phyloP scores from a whole-genome alignment of 23 tunicate genomes.

The Styela plicata region DNA sequence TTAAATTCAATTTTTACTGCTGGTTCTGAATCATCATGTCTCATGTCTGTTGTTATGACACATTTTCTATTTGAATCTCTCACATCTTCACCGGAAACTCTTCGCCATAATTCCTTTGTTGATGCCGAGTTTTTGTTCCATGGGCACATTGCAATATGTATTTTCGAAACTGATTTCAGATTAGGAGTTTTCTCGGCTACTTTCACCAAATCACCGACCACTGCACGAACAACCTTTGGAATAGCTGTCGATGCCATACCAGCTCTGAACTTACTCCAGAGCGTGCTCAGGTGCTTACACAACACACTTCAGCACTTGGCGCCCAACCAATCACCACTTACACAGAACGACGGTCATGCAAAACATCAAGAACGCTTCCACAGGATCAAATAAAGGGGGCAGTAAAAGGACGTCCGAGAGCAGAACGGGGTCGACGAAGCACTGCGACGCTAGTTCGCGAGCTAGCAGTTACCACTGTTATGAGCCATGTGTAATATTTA shows the following conservation, averaged over 20 bases:
- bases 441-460: no score
- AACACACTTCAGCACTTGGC: no score
- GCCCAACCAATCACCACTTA: no score
- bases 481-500: no score
- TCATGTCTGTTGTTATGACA: slow-evolving; percentile 10
- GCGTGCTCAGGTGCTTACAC: no score
- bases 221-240: slow-evolving; percentile 8
- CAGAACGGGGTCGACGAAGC: no score
- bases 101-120: slow-evolving; percentile 18
- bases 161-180: slow-evolving; percentile 13
- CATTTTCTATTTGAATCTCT: slow-evolving; percentile 29
- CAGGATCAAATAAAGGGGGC: no score
- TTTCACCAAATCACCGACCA: slow-evolving; percentile 20
- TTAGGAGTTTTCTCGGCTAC: slow-evolving; percentile 15
- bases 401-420: no score
- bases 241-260: background rate
- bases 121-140: slow-evolving; percentile 13
- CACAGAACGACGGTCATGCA: no score
- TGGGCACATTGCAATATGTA: slow-evolving; percentile 20
- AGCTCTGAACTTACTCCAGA: background rate
- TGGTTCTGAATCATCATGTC: slow-evolving; percentile 25
- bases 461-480: no score
- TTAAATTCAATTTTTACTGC: slow-evolving; percentile 17
- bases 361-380: no score
- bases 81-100: slow-evolving; percentile 10